phyloP scores from a whole-genome alignment of 30 jellyfish, hydroid and myxozoan species.

The Chrysaora quinquecirrha region DNA sequence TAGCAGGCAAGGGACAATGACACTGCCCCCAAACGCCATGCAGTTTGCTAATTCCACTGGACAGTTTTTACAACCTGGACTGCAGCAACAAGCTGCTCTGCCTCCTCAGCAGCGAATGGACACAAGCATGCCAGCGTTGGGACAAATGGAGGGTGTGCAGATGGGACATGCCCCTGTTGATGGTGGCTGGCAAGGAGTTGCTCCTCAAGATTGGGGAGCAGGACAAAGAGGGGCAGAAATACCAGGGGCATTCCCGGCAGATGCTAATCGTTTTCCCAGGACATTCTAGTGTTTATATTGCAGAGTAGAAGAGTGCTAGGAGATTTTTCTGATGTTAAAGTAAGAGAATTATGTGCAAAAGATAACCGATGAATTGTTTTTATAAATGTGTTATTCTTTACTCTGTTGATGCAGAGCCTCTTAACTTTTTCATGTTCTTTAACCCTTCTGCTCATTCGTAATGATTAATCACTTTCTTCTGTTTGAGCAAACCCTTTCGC shows the following conservation, averaged over 20 bases:
- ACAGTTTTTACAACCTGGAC: conserved; percentile 44
- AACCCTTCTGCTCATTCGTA: too few species aligned
- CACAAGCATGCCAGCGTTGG: conserved; percentile 37
- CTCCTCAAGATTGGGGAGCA: conserved; percentile 60
- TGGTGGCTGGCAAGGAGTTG: conserved; percentile 67
- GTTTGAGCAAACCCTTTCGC: too few species aligned
- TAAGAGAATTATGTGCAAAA: too few species aligned
- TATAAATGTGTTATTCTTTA: too few species aligned
- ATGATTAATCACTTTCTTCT: too few species aligned
- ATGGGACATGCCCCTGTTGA: conserved; percentile 62
- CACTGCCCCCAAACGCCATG: conserved; percentile 52
- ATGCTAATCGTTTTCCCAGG: conserved; percentile 46
- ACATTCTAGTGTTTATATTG: conserved; percentile 55
- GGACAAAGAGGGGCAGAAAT: conserved; percentile 61
- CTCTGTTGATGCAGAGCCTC: too few species aligned
- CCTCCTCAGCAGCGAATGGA: conserved; percentile 41
- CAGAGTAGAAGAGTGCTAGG: too few species aligned
- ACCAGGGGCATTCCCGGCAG: conserved; percentile 43
- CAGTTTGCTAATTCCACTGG: conserved; percentile 53
- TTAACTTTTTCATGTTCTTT: too few species aligned
- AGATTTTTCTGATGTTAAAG: too few species aligned
- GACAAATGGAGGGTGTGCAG: conserved; percentile 48
- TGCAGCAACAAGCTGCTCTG: conserved; percentile 49
- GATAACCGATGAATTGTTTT: too few species aligned
- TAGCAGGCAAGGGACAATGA: conserved; percentile 49